Conservation (phyloP, 2,797 vertebrate genomes). For the Limnodromus scolopaceus region DNA sequence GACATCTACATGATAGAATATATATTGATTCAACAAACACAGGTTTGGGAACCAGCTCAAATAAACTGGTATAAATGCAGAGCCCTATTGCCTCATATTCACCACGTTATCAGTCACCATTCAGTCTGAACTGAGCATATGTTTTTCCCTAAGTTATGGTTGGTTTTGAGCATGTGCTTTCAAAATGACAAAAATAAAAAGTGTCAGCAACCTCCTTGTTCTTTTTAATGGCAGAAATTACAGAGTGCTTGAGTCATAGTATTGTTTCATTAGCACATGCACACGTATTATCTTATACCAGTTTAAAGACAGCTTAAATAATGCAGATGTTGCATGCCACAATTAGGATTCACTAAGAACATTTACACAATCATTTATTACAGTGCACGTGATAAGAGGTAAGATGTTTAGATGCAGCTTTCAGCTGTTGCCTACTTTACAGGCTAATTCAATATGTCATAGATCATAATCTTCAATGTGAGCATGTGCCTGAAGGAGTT, state of each 20-base stretch:
- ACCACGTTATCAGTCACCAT: background rate
- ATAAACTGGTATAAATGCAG: background rate
- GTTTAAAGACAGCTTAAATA: background rate
- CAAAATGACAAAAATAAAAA: background rate
- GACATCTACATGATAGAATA: background rate
- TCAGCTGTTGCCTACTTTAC: background rate
- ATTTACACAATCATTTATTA: background rate
- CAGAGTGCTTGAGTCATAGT: background rate
- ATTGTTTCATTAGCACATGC: background rate
- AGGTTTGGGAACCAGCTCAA: background rate
- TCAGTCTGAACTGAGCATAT: background rate
- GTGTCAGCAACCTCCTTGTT: background rate
- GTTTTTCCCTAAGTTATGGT: background rate
- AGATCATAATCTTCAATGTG: background rate
- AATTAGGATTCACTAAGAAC: background rate
- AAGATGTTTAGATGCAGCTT: background rate
- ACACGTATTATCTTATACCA: background rate
- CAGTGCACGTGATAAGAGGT: background rate
- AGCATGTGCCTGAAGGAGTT: background rate
- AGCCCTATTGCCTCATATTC: background rate
- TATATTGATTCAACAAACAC: background rate
- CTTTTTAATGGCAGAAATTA: background rate
- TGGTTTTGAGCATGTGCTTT: background rate
- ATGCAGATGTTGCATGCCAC: background rate
- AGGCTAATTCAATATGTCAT: background rate